phyloP scores from a whole-genome alignment of 2,113 vertebrate genomes.

The Paratilapia polleni region DNA sequence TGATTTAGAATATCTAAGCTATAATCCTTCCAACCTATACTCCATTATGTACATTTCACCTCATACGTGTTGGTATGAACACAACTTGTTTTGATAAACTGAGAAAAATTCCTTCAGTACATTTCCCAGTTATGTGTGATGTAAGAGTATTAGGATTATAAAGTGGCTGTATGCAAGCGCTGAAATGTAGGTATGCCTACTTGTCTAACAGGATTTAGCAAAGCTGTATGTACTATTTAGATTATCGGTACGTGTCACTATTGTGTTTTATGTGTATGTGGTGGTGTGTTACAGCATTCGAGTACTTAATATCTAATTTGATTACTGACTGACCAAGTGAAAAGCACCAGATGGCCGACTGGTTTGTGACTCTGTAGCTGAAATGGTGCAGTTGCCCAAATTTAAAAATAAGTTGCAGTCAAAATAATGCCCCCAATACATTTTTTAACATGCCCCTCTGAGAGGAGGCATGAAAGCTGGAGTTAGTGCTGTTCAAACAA shows the following conservation, averaged over 20 bases:
- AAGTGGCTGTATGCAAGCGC: background rate
- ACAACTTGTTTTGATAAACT: background rate
- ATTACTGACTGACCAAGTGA: conserved; percentile 24
- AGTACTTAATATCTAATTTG: conserved; percentile 45
- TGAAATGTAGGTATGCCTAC: conserved; percentile 5
- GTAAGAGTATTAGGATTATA: conserved; percentile 17
- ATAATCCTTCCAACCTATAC: background rate
- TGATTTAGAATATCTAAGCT: background rate
- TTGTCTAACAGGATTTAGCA: conserved; percentile 53
- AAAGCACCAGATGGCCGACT: conserved; percentile 44
- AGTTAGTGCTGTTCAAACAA: conserved; percentile 11
- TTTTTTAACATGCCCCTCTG: conserved; percentile 44
- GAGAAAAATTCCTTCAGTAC: background rate
- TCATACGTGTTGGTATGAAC: background rate
- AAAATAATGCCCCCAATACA: conserved; percentile 59
- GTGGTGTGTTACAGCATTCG: background rate
- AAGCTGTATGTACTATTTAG: conserved; percentile 32
- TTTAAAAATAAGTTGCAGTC: conserved; percentile 36
- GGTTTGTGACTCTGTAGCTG: conserved; percentile 30
- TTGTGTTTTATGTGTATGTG: conserved; percentile 7
- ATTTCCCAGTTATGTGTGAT: background rate
- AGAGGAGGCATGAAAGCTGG: conserved; percentile 17
- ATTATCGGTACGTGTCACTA: conserved; percentile 9
- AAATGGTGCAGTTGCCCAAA: conserved; percentile 27
- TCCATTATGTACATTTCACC: background rate